phyloP scores from a whole-genome alignment of 2,888 invertebrate genomes.

The Itoplectis maculator region DNA sequence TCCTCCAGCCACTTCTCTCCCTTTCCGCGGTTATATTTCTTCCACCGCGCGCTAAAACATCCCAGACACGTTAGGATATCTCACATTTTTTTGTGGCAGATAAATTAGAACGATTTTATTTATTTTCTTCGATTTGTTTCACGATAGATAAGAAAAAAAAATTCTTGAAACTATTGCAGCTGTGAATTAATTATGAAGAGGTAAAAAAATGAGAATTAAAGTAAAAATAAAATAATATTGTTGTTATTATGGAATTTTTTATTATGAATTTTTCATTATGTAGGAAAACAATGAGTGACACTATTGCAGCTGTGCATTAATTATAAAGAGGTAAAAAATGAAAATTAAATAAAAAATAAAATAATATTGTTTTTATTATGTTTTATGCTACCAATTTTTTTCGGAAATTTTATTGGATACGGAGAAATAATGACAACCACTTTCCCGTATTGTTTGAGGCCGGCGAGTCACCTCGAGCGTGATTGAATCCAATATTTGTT shows the following conservation, averaged over 20 bases:
- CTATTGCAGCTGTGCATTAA: neutral
- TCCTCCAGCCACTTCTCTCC: conserved; percentile 2
- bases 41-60: conserved; percentile 1
- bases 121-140: neutral
- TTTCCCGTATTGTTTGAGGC: neutral
- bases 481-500: neutral
- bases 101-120: neutral
- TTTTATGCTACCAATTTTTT: too few relatives aligned
- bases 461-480: neutral
- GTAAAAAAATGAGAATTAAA: neutral
- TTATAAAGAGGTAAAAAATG: neutral
- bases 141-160: neutral
- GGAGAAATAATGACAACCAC: too few relatives aligned
- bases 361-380: too few relatives aligned
- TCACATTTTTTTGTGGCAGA: neutral
- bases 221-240: neutral
- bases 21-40: conserved; percentile 39
- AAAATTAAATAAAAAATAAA: neutral
- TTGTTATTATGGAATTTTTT: too few relatives aligned
- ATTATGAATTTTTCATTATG: too few relatives aligned
- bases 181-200: neutral
- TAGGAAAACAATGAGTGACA: too few relatives aligned
- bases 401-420: too few relatives aligned
- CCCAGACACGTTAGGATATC: conserved; percentile 19
- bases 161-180: neutral